Evolutionary conservation across 2,888 invertebrate genomes (phyloP).

Genomic region (Lasioglossum oenotherae): DNA sequence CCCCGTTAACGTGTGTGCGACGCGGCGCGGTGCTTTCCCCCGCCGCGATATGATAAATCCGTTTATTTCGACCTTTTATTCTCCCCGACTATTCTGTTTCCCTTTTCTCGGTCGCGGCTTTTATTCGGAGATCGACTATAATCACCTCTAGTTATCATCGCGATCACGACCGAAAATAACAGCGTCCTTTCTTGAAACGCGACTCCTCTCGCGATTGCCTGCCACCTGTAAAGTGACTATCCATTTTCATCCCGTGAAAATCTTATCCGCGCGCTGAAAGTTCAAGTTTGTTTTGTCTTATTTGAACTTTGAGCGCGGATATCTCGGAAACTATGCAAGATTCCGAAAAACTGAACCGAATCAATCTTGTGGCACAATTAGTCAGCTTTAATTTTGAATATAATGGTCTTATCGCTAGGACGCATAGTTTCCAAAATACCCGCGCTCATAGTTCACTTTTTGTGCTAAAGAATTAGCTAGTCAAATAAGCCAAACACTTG

Average conservation of each 20-base stretch:
- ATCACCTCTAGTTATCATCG: neutral
- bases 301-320: too few relatives aligned
- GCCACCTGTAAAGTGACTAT: neutral
- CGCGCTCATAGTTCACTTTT: too few relatives aligned
- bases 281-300: too few relatives aligned
- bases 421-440: too few relatives aligned
- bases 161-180: neutral
- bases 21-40: neutral
- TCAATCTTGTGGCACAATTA: too few relatives aligned
- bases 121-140: constrained; percentile 17
- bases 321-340: too few relatives aligned
- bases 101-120: neutral
- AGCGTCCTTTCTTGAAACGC: neutral
- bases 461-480: too few relatives aligned
- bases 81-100: neutral
- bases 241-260: neutral
- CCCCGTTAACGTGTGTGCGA: constrained; percentile 11
- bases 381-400: too few relatives aligned
- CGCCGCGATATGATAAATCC: constrained; percentile 33
- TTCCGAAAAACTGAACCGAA: too few relatives aligned
- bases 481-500: too few relatives aligned
- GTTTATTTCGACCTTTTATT: constrained; percentile 32
- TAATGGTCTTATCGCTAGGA: too few relatives aligned
- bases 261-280: too few relatives aligned
- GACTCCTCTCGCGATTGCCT: neutral